Conservation (phyloP, 2,888 invertebrate genomes). For the Tenthredo amoena region DNA sequence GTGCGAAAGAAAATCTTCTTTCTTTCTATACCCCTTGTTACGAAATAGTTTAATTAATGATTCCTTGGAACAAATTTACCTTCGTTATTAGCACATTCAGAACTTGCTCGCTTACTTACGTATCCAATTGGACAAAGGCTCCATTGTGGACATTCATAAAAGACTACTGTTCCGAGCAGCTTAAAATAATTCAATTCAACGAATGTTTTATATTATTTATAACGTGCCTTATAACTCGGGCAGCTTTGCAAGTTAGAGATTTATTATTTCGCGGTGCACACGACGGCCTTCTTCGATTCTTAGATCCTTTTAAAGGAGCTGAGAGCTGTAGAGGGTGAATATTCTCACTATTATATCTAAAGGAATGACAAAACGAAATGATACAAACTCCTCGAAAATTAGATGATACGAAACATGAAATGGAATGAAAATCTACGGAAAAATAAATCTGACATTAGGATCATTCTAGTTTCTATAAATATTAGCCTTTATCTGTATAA, state of each 20-base stretch:
- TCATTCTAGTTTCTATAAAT: conserved; percentile 8
- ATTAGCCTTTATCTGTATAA: not conserved
- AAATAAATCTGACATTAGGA: not conserved
- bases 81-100: conserved; percentile 76
- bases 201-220: conserved; percentile 63
- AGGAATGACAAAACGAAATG: not conserved
- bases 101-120: conserved; percentile 58
- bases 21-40: conserved; percentile 61
- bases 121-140: conserved; percentile 71
- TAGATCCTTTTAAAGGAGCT: not conserved
- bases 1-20: not conserved
- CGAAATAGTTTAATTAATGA: conserved; percentile 76
- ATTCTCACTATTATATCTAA: not conserved
- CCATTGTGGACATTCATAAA: conserved; percentile 75
- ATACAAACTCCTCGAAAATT: not conserved
- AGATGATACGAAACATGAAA: not conserved
- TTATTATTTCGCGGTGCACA: not conserved
- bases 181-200: conserved; percentile 76
- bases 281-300: not conserved
- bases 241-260: conserved; percentile 2
- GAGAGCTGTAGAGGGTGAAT: not conserved
- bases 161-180: conserved; percentile 72
- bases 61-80: conserved; percentile 75
- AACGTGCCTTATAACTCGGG: conserved; percentile 8
- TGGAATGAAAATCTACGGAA: not conserved